Percentiles rank a stretch among this genome's conserved stretches.
Conservation (phyloP, 2,888 invertebrate species). For the Aporophyla nigra region DNA sequence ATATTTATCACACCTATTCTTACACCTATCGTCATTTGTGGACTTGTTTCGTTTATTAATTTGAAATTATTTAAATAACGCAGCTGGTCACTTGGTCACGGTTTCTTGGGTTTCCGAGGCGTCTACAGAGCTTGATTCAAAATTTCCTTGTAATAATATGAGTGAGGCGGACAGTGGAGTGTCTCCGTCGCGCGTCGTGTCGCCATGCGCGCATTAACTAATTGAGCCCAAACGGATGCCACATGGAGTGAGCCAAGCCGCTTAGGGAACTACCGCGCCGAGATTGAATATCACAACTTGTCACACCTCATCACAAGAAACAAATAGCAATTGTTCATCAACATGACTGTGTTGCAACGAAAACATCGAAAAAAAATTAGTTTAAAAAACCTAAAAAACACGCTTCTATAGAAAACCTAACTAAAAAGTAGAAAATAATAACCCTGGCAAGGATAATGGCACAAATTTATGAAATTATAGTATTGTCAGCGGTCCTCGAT, state of each 20-base stretch:
- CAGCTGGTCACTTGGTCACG: neutral
- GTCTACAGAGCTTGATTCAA: constrained; percentile 14
- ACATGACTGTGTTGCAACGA: neutral
- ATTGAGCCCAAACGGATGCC: constrained; percentile 55
- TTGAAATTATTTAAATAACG: neutral
- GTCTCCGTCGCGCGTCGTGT: constrained; percentile 1
- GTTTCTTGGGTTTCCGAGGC: neutral
- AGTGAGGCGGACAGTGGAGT: neutral
- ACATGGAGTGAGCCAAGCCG: neutral
- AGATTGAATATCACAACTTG: constrained; percentile 5
- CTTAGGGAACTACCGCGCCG: constrained; percentile 10
- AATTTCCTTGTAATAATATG: constrained; percentile 18
- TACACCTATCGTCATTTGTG: neutral
- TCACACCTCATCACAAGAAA: neutral
- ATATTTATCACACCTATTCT: neutral
- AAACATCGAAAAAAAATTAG: too few species aligned
- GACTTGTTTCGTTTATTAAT: neutral
- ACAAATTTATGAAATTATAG: too few species aligned
- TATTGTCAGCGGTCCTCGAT: too few species aligned
- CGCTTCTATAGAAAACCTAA: too few species aligned
- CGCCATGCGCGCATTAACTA: constrained; percentile 40
- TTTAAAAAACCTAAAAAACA: too few species aligned
- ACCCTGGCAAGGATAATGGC: too few species aligned
- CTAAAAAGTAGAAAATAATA: too few species aligned
- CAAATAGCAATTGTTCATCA: neutral